A percentile compares a stretch with the other conserved stretches of the same genome.
These are phyloP conservation scores for Platyrinchus mystaceus DNA, from an alignment of 2,797 vertebrate genomes.

Conservation along the genomic window DNA sequence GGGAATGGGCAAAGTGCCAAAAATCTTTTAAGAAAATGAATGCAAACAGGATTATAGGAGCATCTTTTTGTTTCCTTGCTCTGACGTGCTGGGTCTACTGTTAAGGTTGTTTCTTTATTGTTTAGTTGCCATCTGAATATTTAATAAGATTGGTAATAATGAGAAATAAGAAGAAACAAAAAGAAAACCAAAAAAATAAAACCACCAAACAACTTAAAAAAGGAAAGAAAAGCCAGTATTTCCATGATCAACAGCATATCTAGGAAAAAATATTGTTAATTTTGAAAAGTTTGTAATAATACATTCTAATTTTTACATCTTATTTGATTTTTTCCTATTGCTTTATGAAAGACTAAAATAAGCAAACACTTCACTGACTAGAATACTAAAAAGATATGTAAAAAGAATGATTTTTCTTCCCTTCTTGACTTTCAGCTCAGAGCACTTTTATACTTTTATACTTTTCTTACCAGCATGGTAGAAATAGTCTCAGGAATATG, in stretches of 20 bases:
- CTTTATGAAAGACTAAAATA: background rate
- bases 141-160: background rate
- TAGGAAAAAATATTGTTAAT: background rate
- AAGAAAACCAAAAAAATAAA: no score
- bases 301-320: background rate
- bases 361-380: background rate
- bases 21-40: background rate
- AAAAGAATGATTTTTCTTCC: background rate
- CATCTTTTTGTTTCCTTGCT: background rate
- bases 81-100: background rate
- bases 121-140: background rate
- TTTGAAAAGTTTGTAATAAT: background rate
- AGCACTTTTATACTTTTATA: background rate
- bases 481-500: background rate
- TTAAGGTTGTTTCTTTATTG: background rate
- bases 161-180: background rate
- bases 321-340: background rate
- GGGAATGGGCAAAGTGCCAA: background rate
- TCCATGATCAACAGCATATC: rapidly evolving
- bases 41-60: background rate
- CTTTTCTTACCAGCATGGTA: background rate
- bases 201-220: background rate
- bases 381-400: background rate
- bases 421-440: background rate
- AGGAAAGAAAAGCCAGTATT: background rate